phyloP scores from a whole-genome alignment of 2,797 vertebrate species.

The Odontamblyopus lacepedii region DNA sequence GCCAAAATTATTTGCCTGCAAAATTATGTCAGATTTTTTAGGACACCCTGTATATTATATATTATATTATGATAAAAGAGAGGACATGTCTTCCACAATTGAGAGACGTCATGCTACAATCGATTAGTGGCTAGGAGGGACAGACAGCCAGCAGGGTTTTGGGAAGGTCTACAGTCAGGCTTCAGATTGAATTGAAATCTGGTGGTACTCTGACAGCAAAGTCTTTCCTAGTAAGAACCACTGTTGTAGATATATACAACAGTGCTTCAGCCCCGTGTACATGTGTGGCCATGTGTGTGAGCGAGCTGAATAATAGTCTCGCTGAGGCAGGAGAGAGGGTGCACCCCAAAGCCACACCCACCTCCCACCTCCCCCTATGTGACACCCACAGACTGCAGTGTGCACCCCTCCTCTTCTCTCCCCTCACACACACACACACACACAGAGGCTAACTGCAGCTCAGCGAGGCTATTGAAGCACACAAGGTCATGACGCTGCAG shows the following conservation, averaged over 20 bases:
- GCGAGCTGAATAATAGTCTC: conserved; percentile 62
- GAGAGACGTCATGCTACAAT: background rate
- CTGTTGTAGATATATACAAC: too few species aligned
- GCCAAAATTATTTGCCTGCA: too few species aligned
- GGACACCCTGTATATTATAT: too few species aligned
- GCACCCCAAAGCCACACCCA: conserved; percentile 45
- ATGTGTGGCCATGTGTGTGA: conserved; percentile 14
- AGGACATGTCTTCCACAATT: background rate
- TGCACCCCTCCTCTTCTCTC: background rate
- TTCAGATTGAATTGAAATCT: too few species aligned
- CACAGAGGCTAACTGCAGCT: conserved; percentile 56
- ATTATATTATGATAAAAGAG: background rate
- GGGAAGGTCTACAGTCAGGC: too few species aligned
- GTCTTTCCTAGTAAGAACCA: background rate
- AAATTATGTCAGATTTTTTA: too few species aligned
- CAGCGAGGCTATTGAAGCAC: conserved; percentile 84
- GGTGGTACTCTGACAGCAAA: too few species aligned
- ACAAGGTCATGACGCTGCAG: conserved; percentile 82
- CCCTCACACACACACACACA: conserved; percentile 18
- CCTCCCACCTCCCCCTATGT: conserved; percentile 7
- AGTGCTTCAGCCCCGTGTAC: background rate
- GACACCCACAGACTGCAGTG: conserved; percentile 18
- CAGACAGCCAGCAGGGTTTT: too few species aligned
- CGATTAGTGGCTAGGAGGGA: too few species aligned
- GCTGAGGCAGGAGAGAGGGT: conserved; percentile 67